Conservation (phyloP, 2,888 invertebrate genomes). For the Napeogenes inachia region DNA sequence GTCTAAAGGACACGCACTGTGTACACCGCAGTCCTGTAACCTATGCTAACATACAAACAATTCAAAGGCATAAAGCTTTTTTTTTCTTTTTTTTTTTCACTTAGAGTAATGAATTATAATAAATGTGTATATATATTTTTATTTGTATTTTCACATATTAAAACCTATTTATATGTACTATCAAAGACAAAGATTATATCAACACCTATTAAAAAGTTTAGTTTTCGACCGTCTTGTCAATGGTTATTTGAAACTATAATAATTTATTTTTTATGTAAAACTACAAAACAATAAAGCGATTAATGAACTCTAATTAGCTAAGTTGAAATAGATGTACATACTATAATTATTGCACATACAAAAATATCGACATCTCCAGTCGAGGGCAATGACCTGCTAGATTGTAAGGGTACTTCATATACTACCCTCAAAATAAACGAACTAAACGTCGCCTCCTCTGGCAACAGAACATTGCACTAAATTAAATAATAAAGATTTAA, state of each 20-base stretch:
- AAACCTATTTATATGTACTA: constrained; percentile 74
- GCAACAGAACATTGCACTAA: constrained; percentile 43
- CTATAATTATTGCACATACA: constrained; percentile 73
- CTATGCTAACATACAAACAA: constrained; percentile 65
- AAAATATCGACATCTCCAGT: constrained; percentile 59
- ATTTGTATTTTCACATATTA: constrained; percentile 72
- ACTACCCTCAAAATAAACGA: constrained; percentile 32
- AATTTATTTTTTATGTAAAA: constrained; percentile 29
- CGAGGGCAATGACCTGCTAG: constrained; percentile 43
- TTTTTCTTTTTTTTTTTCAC: constrained; percentile 64
- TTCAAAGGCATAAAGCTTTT: constrained; percentile 74
- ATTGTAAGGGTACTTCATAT: constrained; percentile 7
- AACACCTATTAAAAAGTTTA: constrained; percentile 56
- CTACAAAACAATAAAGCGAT: constrained; percentile 60
- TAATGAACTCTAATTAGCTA: constrained; percentile 70
- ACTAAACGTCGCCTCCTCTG: constrained; percentile 48
- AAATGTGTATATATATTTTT: constrained; percentile 77
- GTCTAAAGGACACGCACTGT: constrained; percentile 59
- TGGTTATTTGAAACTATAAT: constrained; percentile 13
- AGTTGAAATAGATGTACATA: constrained; percentile 60
- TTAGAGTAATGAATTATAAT: constrained; percentile 70
- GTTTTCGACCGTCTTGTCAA: constrained; percentile 11
- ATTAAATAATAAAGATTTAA: constrained; percentile 41
- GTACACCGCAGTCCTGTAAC: constrained; percentile 36
- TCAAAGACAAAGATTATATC: constrained; percentile 74